phyloP scores from a whole-genome alignment of 2,113 vertebrate genomes.

The Otocyon megalotis region DNA sequence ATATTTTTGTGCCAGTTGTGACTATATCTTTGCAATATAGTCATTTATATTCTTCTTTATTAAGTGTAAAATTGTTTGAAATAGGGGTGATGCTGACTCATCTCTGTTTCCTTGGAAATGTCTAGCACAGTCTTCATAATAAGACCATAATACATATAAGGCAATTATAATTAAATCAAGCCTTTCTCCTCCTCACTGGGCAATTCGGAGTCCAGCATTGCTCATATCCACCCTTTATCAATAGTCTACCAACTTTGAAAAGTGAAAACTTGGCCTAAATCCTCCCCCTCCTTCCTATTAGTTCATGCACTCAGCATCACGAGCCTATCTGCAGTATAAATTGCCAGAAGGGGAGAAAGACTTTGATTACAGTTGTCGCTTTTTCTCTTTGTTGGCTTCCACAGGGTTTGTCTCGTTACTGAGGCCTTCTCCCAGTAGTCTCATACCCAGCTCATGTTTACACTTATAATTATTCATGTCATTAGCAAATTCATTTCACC shows the following conservation, averaged over 20 bases:
- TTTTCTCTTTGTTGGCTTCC: conserved; percentile 63
- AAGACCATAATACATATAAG: neutral
- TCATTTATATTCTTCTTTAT: conserved; percentile 35
- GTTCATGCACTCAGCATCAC: neutral
- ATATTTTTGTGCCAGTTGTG: neutral
- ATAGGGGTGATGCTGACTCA: conserved; percentile 10
- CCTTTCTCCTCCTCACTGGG: neutral
- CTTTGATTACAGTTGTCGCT: conserved; percentile 58
- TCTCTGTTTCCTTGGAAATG: conserved; percentile 61
- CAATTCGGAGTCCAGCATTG: neutral
- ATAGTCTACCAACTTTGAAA: neutral
- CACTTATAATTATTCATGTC: conserved; percentile 75
- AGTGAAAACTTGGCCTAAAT: neutral
- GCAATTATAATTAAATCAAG: neutral
- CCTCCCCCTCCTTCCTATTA: neutral
- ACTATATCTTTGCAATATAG: neutral
- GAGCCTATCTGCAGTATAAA: neutral
- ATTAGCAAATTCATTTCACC: conserved; percentile 72
- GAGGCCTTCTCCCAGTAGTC: conserved; percentile 57
- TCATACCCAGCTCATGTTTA: conserved; percentile 63
- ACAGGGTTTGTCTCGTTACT: conserved; percentile 37
- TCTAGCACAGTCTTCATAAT: neutral
- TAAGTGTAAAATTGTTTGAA: conserved; percentile 49
- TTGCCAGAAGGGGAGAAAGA: conserved; percentile 33
- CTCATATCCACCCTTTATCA: neutral